Conservation (phyloP, 2,797 vertebrate species). For the Amphiprion clarkii region DNA sequence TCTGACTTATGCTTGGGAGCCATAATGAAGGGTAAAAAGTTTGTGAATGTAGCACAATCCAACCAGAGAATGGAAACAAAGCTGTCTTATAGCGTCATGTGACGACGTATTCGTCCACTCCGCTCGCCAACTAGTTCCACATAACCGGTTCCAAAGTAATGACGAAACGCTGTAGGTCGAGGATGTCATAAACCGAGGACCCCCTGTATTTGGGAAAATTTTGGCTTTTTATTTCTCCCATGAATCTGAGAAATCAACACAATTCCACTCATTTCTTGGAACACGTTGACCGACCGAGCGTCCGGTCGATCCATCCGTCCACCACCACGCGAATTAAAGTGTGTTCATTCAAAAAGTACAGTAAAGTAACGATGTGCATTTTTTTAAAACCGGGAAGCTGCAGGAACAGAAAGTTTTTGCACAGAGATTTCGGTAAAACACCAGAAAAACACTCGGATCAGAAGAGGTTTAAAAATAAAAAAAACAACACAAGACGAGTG, state of each 20-base stretch:
- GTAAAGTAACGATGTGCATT: constrained; percentile 74
- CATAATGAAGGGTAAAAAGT: too few species aligned
- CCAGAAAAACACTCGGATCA: constrained; percentile 50
- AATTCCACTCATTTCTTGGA: constrained; percentile 79
- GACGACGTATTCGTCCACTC: too few species aligned
- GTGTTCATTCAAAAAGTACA: constrained; percentile 72
- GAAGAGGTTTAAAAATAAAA: constrained; percentile 22
- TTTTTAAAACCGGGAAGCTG: neutral
- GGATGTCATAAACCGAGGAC: too few species aligned
- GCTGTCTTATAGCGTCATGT: too few species aligned
- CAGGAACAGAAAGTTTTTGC: constrained; percentile 44
- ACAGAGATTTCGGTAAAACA: constrained; percentile 21
- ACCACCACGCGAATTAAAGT: constrained; percentile 53
- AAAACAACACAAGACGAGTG: constrained; percentile 37
- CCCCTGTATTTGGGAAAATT: constrained; percentile 57
- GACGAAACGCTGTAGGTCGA: too few species aligned
- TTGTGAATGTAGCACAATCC: too few species aligned
- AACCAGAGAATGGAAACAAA: too few species aligned
- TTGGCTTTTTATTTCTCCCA: constrained; percentile 83
- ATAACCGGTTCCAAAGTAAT: too few species aligned
- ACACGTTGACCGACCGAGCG: constrained; percentile 37
- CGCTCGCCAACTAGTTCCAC: too few species aligned
- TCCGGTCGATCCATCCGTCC: too few species aligned
- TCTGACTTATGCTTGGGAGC: too few species aligned
- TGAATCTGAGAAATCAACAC: constrained; percentile 84